Evolutionary conservation across 2,113 vertebrate species (phyloP).

Genomic region (Pedionomus torquatus): DNA sequence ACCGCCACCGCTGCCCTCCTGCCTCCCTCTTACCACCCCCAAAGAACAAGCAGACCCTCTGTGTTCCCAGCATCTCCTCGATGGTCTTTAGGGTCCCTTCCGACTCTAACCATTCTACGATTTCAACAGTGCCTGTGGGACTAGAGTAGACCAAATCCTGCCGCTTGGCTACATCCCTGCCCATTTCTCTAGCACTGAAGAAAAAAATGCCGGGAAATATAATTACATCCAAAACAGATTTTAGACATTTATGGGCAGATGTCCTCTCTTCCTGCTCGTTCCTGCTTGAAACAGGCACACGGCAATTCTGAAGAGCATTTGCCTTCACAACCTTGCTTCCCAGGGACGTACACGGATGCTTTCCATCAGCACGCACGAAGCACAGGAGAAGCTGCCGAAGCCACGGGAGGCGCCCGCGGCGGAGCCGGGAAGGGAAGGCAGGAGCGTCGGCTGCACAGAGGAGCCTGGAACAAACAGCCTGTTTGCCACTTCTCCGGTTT

Average conservation of each 20-base stretch:
- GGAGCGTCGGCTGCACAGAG: not conserved
- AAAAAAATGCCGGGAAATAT: not conserved
- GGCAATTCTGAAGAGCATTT: not conserved
- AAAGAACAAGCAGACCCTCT: not conserved
- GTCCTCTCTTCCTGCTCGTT: not conserved
- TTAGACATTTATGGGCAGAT: not conserved
- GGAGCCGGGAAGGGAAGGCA: not conserved
- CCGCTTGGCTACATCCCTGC: not conserved
- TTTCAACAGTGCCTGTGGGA: not conserved
- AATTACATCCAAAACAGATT: not conserved
- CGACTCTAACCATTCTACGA: no score
- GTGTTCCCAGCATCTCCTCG: not conserved
- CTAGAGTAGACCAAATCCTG: not conserved
- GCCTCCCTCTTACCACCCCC: not conserved
- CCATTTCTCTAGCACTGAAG: not conserved
- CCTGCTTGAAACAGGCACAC: rapidly evolving
- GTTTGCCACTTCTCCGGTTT: not conserved
- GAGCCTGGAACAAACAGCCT: not conserved
- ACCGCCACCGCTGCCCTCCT: not conserved
- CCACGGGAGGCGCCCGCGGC: rapidly evolving
- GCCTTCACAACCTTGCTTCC: not conserved
- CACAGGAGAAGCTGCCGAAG: not conserved
- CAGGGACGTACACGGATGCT: rapidly evolving
- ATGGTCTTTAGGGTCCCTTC: no score
- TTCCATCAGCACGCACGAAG: rapidly evolving